Base-by-base conservation (phyloP, 1,140 invertebrate genomes). In the Heterodera carotae region DNA sequence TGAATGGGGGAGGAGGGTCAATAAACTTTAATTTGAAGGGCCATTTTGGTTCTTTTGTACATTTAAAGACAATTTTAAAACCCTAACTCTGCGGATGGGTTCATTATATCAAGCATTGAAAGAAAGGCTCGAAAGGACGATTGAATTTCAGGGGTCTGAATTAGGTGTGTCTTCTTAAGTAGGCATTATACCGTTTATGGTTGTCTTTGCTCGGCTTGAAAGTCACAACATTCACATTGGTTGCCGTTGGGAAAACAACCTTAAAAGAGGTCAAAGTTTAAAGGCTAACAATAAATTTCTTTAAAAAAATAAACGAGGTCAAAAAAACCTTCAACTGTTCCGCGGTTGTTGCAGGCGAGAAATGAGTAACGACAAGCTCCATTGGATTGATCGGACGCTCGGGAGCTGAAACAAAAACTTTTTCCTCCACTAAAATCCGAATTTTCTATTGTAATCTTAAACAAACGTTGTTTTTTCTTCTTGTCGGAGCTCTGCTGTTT, bases 161-260 rank as follows among this genome's bases (percentile, higher is more conserved):
- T 43, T 8, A 12, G 39, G 12, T 1, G 39, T 43, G 12, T 12
- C 48, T 15, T 53, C 12, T 53, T 4, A 1, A 56, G 18, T 0
- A 43, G 15, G 15, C 1, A 43, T 15, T 25, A 6, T 62, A 62
- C 60, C 62, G n/a, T 12, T 29, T 66, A 2, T 12, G 7, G 12
- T 31, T 66, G 29, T 66, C 29, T 12, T 66, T 34, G 10, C 22
- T 66, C 33, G 12, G 4, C 15, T 31, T 66, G 15, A 56, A 22
- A 1, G 27, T 27, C 10, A 15, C 62, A 31, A 66, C 2, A 6
- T 29, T 27, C 27, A 66, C 33, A 22, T n/a, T 31, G 15, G 27
- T 66, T 5, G 62, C 62, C 27, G 62, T 34, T 10, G 62, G 62
- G 18, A 66, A 66, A 66, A 66, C 22, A 34, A 66, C 62, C 62